These are phyloP conservation scores for Hecatera dysodea DNA, from an alignment of 2,888 invertebrate genomes.

Conservation along the genomic window DNA sequence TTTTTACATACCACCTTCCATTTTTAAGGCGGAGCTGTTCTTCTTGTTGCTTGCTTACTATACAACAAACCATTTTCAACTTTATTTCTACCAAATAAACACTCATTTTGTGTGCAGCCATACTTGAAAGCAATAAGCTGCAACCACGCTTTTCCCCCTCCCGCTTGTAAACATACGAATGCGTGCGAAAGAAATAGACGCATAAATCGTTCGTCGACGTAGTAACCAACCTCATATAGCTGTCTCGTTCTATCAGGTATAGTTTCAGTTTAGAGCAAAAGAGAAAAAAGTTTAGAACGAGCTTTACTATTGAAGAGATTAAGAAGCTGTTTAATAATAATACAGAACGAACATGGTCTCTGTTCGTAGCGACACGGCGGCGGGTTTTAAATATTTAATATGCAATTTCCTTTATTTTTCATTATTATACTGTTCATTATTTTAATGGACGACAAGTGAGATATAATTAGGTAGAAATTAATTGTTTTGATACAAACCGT, in stretches of 20 bases:
- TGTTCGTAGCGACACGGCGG: constrained; percentile 83
- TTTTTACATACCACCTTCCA: constrained; percentile 91
- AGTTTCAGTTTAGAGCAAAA: constrained; percentile 72
- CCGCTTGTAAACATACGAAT: constrained; percentile 72
- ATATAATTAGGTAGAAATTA: constrained; percentile 81
- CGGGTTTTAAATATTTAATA: constrained; percentile 89
- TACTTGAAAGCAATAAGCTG: constrained; percentile 76
- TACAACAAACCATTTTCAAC: constrained; percentile 59
- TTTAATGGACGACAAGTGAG: constrained; percentile 81
- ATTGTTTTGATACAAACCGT: constrained; percentile 73
- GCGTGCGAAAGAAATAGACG: constrained; percentile 82
- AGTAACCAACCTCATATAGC: constrained; percentile 61
- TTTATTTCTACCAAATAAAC: constrained; percentile 4
- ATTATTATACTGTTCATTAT: constrained; percentile 78
- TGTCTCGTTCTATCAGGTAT: constrained; percentile 73
- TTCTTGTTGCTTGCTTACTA: constrained; percentile 78
- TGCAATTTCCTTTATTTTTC: constrained; percentile 88
- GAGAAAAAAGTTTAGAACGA: constrained; percentile 72
- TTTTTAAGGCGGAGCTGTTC: constrained; percentile 91
- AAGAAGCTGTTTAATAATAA: constrained; percentile 89
- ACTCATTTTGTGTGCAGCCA: constrained; percentile 49
- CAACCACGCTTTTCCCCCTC: constrained; percentile 82
- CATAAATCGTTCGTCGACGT: constrained; percentile 66
- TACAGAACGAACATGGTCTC: constrained; percentile 88
- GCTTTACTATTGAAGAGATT: constrained; percentile 81